A percentile compares a stretch with the other conserved stretches of the same genome.
Conservation (phyloP, 92 coral and sea anemone species). For the Epizoanthus scotinus region DNA sequence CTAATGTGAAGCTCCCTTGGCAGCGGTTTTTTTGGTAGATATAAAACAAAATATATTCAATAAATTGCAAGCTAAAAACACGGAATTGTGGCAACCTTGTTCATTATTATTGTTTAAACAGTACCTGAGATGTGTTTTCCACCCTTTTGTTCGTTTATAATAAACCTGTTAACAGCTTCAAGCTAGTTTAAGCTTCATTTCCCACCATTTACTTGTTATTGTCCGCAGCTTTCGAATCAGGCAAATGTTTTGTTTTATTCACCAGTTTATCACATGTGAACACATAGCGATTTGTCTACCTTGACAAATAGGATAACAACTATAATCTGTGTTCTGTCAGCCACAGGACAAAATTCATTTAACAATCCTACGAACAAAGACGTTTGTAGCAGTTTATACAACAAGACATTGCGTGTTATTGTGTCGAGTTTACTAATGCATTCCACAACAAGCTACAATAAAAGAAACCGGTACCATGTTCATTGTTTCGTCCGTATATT, state of each 20-base stretch:
- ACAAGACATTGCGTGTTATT: slow-evolving; percentile 10
- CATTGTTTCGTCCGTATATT: slow-evolving; percentile 22
- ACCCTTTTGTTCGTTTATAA: no score
- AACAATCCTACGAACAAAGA: neutral
- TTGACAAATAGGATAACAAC: slow-evolving; percentile 15
- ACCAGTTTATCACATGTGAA: slow-evolving; percentile 19
- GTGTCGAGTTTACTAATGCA: slow-evolving; percentile 23
- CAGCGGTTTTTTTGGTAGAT: no score
- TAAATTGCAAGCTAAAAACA: no score
- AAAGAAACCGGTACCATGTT: slow-evolving; percentile 18
- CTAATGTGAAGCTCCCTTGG: no score
- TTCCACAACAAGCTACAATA: slow-evolving; percentile 5
- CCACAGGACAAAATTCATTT: slow-evolving; percentile 16
- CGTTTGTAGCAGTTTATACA: slow-evolving; percentile 10
- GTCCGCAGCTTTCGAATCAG: neutral
- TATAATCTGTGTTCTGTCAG: slow-evolving; percentile 19
- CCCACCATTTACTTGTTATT: slow-evolving; percentile 3
- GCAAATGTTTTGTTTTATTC: neutral
- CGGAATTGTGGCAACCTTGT: no score
- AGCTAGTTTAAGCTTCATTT: neutral
- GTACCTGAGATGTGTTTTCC: no score
- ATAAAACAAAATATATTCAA: no score
- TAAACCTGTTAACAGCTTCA: neutral
- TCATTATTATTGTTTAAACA: no score
- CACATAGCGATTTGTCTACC: slow-evolving; percentile 27